Evolutionary conservation across 2,113 vertebrate genomes (phyloP), one percentile per base, ranked within the genome.

Genomic region (Agapornis roseicollis): DNA sequence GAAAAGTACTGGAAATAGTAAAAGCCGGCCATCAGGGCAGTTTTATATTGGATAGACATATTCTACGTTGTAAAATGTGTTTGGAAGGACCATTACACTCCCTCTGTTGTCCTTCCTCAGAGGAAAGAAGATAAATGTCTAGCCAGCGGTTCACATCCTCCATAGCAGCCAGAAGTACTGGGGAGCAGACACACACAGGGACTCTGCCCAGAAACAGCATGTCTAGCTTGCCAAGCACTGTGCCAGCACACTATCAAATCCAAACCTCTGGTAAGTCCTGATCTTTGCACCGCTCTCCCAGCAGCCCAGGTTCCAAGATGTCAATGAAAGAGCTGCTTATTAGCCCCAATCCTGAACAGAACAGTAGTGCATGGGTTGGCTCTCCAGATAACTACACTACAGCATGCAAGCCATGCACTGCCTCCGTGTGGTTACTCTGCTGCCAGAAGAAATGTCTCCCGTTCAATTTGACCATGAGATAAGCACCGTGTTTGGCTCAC

Each of bases 201-300:
- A 35, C 33, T 35, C 37, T 0, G 1, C 77, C 58, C 4, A 0
- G 39, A 80, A 27, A 61, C 46, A 39, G 78, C 3, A 0, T 0
- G 1, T 17, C 13, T 3, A 0, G 17, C 52, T 72, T 17, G 6
- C 65, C 78, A 70, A 81, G 66, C 4, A 1, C 73, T n/a, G 28
- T 49, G 46, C 13, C 55, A 79, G 0, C 1, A 0, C 6, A 11
- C 50, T n/a, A 22, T 9, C 68, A 52, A 63, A 50, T 35, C 29
- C 76, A 73, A 83, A 70, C 15, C 37, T 7, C 7, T 17, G 9
- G 33, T 61, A 79, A 91, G 31, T 17, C 35, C 44, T 46, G 18
- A 33, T 46, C 56, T 37, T 46, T 35, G 42, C 28, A 66, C 24
- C 19, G 9, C 20, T 14, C 37, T 37, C 49, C 53, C 71, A 72